Base-by-base conservation (phyloP, 2,113 vertebrate species). In the Lamprotornis superbus region DNA sequence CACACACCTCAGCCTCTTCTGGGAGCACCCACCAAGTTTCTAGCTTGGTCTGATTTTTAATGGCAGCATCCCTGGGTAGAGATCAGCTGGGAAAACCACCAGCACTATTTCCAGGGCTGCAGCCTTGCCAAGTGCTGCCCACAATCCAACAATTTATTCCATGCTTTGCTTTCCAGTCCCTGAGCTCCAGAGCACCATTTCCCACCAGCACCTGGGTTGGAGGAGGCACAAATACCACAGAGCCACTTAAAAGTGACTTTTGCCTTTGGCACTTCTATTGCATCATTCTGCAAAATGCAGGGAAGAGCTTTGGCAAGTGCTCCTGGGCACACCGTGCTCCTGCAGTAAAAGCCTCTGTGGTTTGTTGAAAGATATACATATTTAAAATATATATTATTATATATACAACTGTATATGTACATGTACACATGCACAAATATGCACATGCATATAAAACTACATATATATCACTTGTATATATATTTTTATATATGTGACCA, bases 201-300 rank as follows among this genome's bases (percentile, higher is more conserved):
- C 69, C 75, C 49, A 30, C 28, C 68, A 5, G 1, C 33, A 21
- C 33, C n/a, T 7, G 7, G 35, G 40, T 40, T 28, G 49, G 28
- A 40, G 60, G 42, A 61, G 76, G 67, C 2, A 2, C 40, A 88
- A 82, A 82, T 22, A 49, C 50, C 33, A 6, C 7, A 2, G 40
- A 59, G 37, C 25, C 42, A 31, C 65, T 65, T 28, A 40, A 52
- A 75, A 61, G 37, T 1, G 6, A 55, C 7, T 70, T 79, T 22
- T 39, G 44, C 78, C 74, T 65, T 87, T 2, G 21, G 42, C 70
- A 61, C n/a, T 65, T 49, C 35, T 74, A 55, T 65, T 74, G n/a
- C 28, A 57, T 19, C 2, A 0, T 22, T 23, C 57, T 65, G 63
- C 37, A 74, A 68, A 73, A 44, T 0, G 0, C 33, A 71, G 61